Evolutionary conservation across 1,140 invertebrate species (phyloP), one percentile per base, ranked within the genome.

Genomic region (Cyphomyrmex costatus): DNA sequence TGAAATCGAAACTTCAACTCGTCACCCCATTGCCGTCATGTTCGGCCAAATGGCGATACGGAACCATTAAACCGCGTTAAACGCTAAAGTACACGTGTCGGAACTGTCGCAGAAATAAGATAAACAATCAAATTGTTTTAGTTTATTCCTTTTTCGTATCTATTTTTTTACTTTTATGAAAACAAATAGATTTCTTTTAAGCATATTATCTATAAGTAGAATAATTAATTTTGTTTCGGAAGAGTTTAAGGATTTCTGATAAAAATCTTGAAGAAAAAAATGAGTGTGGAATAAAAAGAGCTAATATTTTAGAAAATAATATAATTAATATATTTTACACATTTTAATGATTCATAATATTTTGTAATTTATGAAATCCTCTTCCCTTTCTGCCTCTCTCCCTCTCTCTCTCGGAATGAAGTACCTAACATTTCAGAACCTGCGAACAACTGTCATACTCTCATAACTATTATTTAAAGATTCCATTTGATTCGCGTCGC

Each of bases 1-100:
- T 49, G 21, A 83, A 83, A 83, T 83, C 68, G 68, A 73, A 83
- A 60, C 16, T 73, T 71, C 65, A 27, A 56, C 58, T 46, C 36
- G 74, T 60, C 74, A n/a, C 42, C 27, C 60, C n/a, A 33, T 58
- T 27, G 49, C 70, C 3, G 49, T 27, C 63, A 56, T 36, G 14
- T 68, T 53, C 77, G 21, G 19, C 63, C 49, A 58, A 70, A 58
- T 21, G 63, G 14, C 46, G 60, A 79, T 51, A 36, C n/a, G 12
- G 46, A 27, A 12, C 12, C 27, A 33, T 65, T 27, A 65, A 65
- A 65, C 42, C 27, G 42, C n/a, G 24, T 51, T 27, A 30, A 65
- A 30, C 16, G 27, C 16, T 21, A 51, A 49, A 51, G 19, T 36
- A 51, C 24, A 49, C 14, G 42, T n/a, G 60, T 65, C 27, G 10